These are phyloP conservation scores for Ditula angustiorana DNA, from an alignment of 2,888 invertebrate species.

Conservation along the genomic window DNA sequence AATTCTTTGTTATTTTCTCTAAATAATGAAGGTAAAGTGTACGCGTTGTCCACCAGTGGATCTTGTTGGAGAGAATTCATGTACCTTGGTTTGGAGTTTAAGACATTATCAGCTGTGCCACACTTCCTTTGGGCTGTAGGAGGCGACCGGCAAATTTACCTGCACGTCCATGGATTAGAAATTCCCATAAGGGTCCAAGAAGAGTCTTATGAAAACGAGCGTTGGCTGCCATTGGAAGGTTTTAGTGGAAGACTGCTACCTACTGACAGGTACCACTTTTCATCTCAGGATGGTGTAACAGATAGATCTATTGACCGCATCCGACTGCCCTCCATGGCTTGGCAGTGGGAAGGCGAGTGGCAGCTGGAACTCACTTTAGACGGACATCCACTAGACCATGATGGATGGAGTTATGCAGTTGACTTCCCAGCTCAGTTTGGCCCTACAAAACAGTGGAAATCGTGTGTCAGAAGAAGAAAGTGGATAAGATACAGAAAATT, in stretches of 20 bases:
- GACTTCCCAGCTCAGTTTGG: constrained; percentile 95
- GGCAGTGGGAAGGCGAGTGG: constrained; percentile 99
- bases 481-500: constrained; percentile 96
- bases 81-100: constrained; percentile 94
- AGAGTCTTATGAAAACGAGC: constrained; percentile 96
- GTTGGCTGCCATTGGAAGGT: constrained; percentile 96
- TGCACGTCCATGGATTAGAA: constrained; percentile 95
- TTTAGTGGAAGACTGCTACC: constrained; percentile 93
- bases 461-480: constrained; percentile 94
- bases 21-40: constrained; percentile 95
- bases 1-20: constrained; percentile 92
- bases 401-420: constrained; percentile 97
- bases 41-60: constrained; percentile 92
- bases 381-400: constrained; percentile 94
- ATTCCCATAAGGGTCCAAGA: constrained; percentile 96
- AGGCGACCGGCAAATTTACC: constrained; percentile 96
- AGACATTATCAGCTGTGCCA: constrained; percentile 93
- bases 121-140: constrained; percentile 97
- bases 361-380: constrained; percentile 93
- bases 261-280: constrained; percentile 95
- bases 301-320: constrained; percentile 93
- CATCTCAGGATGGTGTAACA: constrained; percentile 92
- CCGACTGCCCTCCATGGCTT: constrained; percentile 95
- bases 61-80: constrained; percentile 94
- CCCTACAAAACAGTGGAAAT: constrained; percentile 94